These are phyloP conservation scores for Pardalotus punctatus DNA, from an alignment of 2,113 vertebrate genomes.

Conservation along the genomic window DNA sequence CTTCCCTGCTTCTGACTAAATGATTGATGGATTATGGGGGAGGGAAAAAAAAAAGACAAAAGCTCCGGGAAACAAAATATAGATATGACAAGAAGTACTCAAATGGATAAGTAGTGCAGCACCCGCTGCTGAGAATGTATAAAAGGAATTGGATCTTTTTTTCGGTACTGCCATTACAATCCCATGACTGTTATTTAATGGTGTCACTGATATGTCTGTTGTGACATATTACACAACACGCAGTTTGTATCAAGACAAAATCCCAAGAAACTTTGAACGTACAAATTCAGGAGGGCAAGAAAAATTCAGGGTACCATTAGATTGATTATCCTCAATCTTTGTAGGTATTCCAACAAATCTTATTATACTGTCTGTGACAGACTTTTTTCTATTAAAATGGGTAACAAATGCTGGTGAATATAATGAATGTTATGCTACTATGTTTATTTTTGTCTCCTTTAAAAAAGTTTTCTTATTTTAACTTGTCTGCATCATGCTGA, in stretches of 20 bases:
- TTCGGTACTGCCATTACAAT: neutral
- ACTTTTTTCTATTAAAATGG: neutral
- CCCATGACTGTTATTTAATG: neutral
- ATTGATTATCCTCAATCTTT: neutral
- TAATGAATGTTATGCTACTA: neutral
- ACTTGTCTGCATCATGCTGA: neutral
- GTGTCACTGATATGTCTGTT: neutral
- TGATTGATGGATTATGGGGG: neutral
- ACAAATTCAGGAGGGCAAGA: neutral
- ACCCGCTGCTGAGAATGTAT: neutral
- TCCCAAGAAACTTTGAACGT: neutral
- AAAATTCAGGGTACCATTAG: neutral
- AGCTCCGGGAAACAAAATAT: neutral
- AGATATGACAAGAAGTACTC: neutral
- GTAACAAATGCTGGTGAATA: neutral
- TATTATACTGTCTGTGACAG: neutral
- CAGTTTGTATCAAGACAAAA: neutral
- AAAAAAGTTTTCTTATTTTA: slow-evolving; percentile 9
- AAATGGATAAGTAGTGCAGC: neutral
- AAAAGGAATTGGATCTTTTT: neutral
- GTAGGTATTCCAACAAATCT: neutral
- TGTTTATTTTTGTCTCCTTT: slow-evolving; percentile 23
- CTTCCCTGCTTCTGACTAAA: neutral
- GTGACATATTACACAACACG: neutral
- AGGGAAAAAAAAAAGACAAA: neutral